These are phyloP conservation scores for Muscina levida DNA, from an alignment of 2,888 invertebrate genomes.

Conservation along the genomic window DNA sequence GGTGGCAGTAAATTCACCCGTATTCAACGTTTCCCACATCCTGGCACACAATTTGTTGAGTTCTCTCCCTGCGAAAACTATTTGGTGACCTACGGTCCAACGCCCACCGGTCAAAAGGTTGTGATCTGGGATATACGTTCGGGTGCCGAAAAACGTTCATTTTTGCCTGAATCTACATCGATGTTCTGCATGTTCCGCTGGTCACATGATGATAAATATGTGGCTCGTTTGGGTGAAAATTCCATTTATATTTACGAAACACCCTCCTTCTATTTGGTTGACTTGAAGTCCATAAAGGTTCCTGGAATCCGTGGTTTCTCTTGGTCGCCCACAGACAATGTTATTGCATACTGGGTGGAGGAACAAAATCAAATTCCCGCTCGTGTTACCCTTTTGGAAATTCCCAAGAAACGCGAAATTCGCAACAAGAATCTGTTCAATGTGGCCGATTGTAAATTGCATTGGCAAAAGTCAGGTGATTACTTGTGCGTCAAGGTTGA, in stretches of 20 bases:
- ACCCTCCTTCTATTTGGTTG: constrained; percentile 95
- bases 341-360: constrained; percentile 98
- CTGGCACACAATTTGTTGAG: constrained; percentile 95
- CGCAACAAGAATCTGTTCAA: constrained; percentile 98
- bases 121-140: constrained; percentile 98
- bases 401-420: constrained; percentile 93
- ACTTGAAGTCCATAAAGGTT: constrained; percentile 96
- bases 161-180: constrained; percentile 91
- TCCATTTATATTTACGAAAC: constrained; percentile 97
- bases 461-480: constrained; percentile 99
- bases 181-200: constrained; percentile 98
- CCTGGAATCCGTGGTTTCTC: constrained; percentile 95
- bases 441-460: constrained; percentile 98
- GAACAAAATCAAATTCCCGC: constrained; percentile 98
- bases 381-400: constrained; percentile 93
- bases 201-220: constrained; percentile 97
- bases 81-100: constrained; percentile 95
- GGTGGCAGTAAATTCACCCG: constrained; percentile 96
- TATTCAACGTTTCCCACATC: constrained; percentile 94
- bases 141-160: constrained; percentile 94
- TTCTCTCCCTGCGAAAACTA: constrained; percentile 99
- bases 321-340: constrained; percentile 98
- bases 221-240: constrained; percentile 92
- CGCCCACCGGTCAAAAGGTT: constrained; percentile 88
- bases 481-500: constrained; percentile 97